These are phyloP conservation scores for Fistularia tabacaria DNA, from an alignment of 2,797 vertebrate species.

Conservation along the genomic window DNA sequence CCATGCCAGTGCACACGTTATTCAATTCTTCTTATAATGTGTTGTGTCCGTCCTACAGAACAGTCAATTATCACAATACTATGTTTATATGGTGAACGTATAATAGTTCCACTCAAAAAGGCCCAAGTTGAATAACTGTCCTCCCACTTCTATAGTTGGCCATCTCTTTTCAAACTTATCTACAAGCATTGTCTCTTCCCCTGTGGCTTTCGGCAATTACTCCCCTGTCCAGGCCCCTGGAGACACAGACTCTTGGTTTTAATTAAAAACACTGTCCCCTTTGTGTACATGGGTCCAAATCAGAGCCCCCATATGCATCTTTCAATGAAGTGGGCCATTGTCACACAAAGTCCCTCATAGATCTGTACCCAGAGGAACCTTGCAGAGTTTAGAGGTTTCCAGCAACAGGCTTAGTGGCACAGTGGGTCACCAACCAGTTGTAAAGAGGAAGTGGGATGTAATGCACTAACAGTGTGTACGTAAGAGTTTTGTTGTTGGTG, in stretches of 20 bases:
- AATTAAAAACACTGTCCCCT: slow-evolving; percentile 60
- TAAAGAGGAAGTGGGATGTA: slow-evolving; percentile 1
- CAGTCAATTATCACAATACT: no score
- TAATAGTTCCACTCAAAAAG: no score
- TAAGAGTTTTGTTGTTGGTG: no score
- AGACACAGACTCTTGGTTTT: slow-evolving; percentile 61
- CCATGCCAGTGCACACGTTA: no score
- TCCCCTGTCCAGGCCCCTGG: slow-evolving; percentile 39
- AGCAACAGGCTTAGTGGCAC: background rate
- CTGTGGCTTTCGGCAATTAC: slow-evolving; percentile 41
- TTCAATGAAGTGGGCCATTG: slow-evolving; percentile 36
- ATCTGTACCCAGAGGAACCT: slow-evolving; percentile 7
- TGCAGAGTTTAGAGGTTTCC: background rate
- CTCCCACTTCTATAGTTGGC: no score
- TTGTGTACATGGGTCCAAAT: slow-evolving; percentile 42
- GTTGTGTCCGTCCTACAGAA: no score
- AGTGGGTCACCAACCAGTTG: slow-evolving; percentile 1
- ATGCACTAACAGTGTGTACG: background rate
- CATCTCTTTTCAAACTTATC: background rate
- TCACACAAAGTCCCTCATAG: slow-evolving; percentile 13
- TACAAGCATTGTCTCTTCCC: slow-evolving; percentile 5
- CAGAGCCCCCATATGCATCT: slow-evolving; percentile 32
- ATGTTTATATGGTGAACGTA: no score
- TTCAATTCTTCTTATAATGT: no score
- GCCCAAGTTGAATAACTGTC: no score